These are phyloP conservation scores for Sigmodon hispidus DNA, from an alignment of 2,113 vertebrate genomes.

Conservation along the genomic window DNA sequence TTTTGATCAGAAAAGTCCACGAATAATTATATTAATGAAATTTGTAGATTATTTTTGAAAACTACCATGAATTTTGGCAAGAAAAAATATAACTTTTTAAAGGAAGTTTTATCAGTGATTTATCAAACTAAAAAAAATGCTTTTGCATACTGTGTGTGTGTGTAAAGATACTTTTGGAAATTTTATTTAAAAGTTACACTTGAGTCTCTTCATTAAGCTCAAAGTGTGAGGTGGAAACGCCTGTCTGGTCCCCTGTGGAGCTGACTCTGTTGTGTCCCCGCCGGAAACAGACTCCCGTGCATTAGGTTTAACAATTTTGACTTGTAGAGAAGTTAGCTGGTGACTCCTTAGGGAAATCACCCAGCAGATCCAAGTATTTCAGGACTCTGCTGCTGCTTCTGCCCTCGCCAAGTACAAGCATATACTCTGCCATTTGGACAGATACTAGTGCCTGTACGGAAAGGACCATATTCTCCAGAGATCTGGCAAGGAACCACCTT, in stretches of 20 bases:
- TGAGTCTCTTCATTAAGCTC: conserved; percentile 2
- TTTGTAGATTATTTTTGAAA: conserved; percentile 48
- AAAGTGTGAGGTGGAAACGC: neutral
- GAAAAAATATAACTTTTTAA: conserved; percentile 55
- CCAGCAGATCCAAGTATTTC: conserved; percentile 49
- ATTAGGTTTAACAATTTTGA: conserved; percentile 57
- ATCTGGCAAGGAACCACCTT: conserved; percentile 76
- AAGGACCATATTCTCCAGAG: conserved; percentile 79
- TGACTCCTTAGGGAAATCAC: conserved; percentile 59
- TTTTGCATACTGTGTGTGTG: conserved; percentile 30
- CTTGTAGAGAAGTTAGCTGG: conserved; percentile 38
- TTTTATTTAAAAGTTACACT: conserved; percentile 27
- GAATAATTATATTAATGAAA: conserved; percentile 47
- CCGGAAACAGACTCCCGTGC: conserved; percentile 25
- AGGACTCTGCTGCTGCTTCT: conserved; percentile 63
- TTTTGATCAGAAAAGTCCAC: conserved; percentile 54
- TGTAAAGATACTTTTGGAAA: conserved; percentile 51
- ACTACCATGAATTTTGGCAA: conserved; percentile 40
- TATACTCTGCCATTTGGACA: conserved; percentile 75
- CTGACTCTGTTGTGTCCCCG: neutral
- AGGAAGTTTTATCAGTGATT: neutral
- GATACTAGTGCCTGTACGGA: conserved; percentile 69
- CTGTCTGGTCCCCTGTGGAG: neutral
- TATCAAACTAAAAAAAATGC: neutral
- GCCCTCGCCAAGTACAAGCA: conserved; percentile 71